Percentiles rank a stretch among this genome's conserved stretches.
These are phyloP conservation scores for Biston betularia DNA, from an alignment of 2,888 invertebrate species.

Conservation along the genomic window DNA sequence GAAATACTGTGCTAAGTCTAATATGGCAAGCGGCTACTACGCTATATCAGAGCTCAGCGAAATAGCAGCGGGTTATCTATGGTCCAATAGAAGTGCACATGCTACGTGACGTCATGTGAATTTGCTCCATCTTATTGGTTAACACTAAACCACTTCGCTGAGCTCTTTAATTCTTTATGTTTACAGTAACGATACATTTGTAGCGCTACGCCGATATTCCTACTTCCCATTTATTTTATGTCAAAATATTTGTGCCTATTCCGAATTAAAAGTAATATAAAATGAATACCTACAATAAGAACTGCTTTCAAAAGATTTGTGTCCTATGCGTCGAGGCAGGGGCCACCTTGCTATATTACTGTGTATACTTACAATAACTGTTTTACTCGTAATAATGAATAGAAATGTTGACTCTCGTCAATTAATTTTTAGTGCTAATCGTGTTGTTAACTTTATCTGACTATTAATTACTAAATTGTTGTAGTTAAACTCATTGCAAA, in stretches of 20 bases:
- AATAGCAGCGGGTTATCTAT: too few species aligned
- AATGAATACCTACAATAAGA: too few species aligned
- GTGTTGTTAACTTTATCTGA: conserved; percentile 66
- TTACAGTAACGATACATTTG: neutral
- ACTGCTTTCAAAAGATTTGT: neutral
- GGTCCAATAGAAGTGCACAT: too few species aligned
- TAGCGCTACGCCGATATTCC: too few species aligned
- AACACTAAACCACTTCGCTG: too few species aligned
- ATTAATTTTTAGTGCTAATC: conserved; percentile 72
- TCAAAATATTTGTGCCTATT: neutral
- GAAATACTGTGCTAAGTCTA: conserved; percentile 8
- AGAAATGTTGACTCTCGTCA: conserved; percentile 66
- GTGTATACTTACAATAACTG: conserved; percentile 13
- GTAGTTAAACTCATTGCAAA: conserved; percentile 78
- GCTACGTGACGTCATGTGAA: too few species aligned
- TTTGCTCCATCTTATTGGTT: too few species aligned
- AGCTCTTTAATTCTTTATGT: neutral
- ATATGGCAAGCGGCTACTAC: conserved; percentile 18
- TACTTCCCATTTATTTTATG: too few species aligned
- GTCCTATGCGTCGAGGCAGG: too few species aligned
- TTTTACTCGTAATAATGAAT: conserved; percentile 39
- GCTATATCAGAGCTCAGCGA: neutral
- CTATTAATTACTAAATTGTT: conserved; percentile 71
- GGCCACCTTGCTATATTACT: conserved; percentile 14
- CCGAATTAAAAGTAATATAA: too few species aligned